These are phyloP conservation scores for Myiopsitta monachus DNA, from an alignment of 2,113 vertebrate genomes.

Conservation along the genomic window DNA sequence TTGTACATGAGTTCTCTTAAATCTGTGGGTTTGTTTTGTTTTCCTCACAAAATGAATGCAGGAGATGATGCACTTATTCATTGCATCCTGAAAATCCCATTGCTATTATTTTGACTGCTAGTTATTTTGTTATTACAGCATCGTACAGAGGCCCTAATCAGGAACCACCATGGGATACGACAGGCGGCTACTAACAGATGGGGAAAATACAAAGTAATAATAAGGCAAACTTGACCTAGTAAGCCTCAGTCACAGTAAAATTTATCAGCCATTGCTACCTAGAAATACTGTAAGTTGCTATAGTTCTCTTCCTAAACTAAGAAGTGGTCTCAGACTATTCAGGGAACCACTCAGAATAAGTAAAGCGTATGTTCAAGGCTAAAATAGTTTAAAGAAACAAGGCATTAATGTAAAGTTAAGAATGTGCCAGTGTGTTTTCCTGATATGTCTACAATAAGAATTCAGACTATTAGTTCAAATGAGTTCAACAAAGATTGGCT, in stretches of 20 bases:
- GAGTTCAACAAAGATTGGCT: not conserved
- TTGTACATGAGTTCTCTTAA: not conserved
- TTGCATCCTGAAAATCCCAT: not conserved
- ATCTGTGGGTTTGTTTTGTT: not conserved
- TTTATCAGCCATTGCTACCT: not conserved
- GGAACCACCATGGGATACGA: not conserved
- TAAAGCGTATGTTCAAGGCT: not conserved
- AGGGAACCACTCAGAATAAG: not conserved
- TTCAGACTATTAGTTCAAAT: not conserved
- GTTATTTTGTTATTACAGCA: not conserved
- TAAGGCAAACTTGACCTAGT: not conserved
- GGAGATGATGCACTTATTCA: not conserved
- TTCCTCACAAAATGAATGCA: not conserved
- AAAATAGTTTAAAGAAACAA: not conserved
- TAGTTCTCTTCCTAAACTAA: not conserved
- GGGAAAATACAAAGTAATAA: not conserved
- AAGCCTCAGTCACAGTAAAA: not conserved
- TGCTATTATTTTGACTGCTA: not conserved
- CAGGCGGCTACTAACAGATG: constrained; percentile 48
- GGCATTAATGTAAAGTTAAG: not conserved
- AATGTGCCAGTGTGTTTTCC: not conserved
- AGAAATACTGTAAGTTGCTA: not conserved
- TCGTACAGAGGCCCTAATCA: not conserved
- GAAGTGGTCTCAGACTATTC: not conserved
- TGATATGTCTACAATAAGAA: not conserved